phyloP scores from a whole-genome alignment of 1,140 invertebrate species.

The Lasaia peninsularis region DNA sequence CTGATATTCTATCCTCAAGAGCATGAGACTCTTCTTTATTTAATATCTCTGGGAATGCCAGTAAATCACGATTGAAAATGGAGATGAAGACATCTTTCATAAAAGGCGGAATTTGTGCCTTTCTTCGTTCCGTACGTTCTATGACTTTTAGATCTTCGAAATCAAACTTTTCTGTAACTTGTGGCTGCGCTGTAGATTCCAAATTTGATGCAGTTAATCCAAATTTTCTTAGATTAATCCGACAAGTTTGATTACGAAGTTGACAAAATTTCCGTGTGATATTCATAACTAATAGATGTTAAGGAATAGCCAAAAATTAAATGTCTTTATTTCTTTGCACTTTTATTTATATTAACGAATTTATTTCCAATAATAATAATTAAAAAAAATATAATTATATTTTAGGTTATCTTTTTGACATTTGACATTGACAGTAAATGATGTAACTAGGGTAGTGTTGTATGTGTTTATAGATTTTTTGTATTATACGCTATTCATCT shows the following conservation, averaged over 20 bases:
- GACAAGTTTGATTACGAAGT: slow-evolving; percentile 40
- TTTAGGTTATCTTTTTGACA: slow-evolving; percentile 14
- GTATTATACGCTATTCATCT: too few relatives aligned
- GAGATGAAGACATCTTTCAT: slow-evolving; percentile 81
- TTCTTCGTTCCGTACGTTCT: slow-evolving; percentile 51
- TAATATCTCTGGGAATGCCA: slow-evolving; percentile 83
- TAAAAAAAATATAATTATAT: not conserved
- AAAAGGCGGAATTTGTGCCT: slow-evolving; percentile 75
- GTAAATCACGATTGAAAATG: slow-evolving; percentile 78
- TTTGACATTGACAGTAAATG: slow-evolving; percentile 5
- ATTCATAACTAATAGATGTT: slow-evolving; percentile 39
- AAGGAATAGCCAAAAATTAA: not conserved
- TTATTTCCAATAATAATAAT: not conserved
- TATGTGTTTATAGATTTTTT: not conserved
- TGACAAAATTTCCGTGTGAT: slow-evolving; percentile 51
- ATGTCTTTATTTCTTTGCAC: not conserved
- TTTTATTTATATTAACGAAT: not conserved
- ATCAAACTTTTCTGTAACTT: slow-evolving; percentile 60
- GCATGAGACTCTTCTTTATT: slow-evolving; percentile 81
- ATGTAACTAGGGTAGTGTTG: slow-evolving; percentile 19
- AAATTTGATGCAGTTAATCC: slow-evolving; percentile 38
- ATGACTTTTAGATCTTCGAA: slow-evolving; percentile 64
- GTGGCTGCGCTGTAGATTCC: slow-evolving; percentile 47
- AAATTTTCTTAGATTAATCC: slow-evolving; percentile 49
- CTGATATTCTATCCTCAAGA: slow-evolving; percentile 78